Conservation (phyloP, 2,888 invertebrate genomes). For the Lissocephala sabroskyi region DNA sequence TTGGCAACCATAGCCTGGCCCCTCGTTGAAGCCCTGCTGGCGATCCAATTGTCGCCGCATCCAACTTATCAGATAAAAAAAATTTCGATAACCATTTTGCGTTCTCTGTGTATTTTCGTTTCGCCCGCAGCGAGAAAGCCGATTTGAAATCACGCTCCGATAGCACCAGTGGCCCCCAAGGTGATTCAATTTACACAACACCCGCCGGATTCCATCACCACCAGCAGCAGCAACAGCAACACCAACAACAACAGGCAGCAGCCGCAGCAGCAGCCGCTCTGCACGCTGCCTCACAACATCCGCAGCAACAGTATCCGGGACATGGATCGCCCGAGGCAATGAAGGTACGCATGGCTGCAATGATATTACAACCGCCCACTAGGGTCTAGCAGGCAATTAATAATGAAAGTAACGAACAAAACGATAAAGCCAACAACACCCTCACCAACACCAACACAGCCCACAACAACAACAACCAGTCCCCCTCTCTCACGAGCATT, state of each 20-base stretch:
- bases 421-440: constrained; percentile 21
- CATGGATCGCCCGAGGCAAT: constrained; percentile 82
- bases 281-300: constrained; percentile 56
- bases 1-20: constrained; percentile 6
- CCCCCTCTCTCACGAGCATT: constrained; percentile 14
- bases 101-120: constrained; percentile 15
- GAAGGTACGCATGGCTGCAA: constrained; percentile 92
- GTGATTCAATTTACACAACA: constrained; percentile 83
- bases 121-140: constrained; percentile 70
- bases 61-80: constrained; percentile 16
- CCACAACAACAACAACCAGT: constrained; percentile 36
- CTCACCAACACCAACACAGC: constrained; percentile 34
- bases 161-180: constrained; percentile 77
- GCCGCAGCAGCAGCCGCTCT: constrained; percentile 43
- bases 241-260: constrained; percentile 45
- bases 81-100: too few relatives aligned
- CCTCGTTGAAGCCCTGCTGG: not conserved
- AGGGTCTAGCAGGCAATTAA: constrained; percentile 78
- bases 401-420: constrained; percentile 55
- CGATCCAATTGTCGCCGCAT: constrained; percentile 36
- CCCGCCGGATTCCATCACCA: constrained; percentile 73
- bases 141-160: constrained; percentile 73
- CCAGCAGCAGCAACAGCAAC: constrained; percentile 62
- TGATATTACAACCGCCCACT: constrained; percentile 91
- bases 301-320: constrained; percentile 62